Conservation (phyloP, 2,113 vertebrate species). For the Anoplopoma fimbria region DNA sequence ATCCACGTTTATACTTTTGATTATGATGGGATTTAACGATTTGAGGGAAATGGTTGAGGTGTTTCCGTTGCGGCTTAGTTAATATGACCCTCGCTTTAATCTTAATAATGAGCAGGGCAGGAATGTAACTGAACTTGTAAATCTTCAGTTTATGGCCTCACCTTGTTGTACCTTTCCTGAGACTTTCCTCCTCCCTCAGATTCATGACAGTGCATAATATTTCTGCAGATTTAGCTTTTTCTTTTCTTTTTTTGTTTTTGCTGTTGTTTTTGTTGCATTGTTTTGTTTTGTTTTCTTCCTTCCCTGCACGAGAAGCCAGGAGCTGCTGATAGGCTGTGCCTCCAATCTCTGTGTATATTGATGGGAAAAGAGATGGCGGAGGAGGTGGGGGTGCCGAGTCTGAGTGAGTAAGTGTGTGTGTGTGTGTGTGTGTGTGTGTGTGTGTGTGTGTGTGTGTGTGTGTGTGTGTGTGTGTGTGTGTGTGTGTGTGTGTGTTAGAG, state of each 20-base stretch:
- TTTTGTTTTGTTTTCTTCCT: background rate
- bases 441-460: constrained; percentile 15
- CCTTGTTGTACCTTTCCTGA: background rate
- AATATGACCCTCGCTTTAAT: background rate
- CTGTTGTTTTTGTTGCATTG: constrained; percentile 1
- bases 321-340: constrained; percentile 45
- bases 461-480: background rate
- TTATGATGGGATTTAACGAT: background rate
- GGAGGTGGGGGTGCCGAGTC: background rate
- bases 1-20: constrained; percentile 7
- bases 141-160: background rate
- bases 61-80: background rate
- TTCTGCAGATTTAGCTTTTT: constrained; percentile 14
- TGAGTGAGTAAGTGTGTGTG: background rate
- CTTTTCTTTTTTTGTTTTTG: background rate
- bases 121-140: background rate
- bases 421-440: background rate
- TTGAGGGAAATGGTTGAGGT: background rate
- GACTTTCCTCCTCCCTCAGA: background rate
- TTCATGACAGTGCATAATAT: constrained; percentile 27
- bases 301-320: constrained; percentile 11
- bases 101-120: background rate
- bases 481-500: constrained; percentile 19
- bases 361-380: constrained; percentile 39
- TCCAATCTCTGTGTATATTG: constrained; percentile 50